A percentile compares a stretch with the other conserved stretches of the same genome.
These are phyloP conservation scores for Limnothrissa miodon DNA, from an alignment of 2,113 vertebrate genomes.

Conservation along the genomic window DNA sequence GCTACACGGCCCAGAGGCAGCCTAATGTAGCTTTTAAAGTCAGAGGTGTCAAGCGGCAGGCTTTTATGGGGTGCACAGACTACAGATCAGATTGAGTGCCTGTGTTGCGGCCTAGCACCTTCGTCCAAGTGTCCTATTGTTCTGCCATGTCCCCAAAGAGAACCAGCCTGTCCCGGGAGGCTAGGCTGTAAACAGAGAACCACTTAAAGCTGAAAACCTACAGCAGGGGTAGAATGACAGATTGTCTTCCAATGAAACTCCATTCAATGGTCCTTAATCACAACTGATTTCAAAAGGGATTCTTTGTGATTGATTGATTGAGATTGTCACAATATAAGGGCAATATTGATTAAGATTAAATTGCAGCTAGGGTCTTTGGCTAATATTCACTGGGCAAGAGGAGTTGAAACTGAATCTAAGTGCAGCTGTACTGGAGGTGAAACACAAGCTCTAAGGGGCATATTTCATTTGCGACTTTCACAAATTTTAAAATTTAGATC, in stretches of 20 bases:
- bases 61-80: background rate
- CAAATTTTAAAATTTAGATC: background rate
- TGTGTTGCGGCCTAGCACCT: background rate
- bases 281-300: background rate
- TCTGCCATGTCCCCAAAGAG: background rate
- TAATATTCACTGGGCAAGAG: background rate
- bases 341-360: background rate
- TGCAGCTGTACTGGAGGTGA: background rate
- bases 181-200: background rate
- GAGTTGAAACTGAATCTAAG: background rate
- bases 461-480: background rate
- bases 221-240: background rate
- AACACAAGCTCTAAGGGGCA: background rate
- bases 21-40: constrained; percentile 18
- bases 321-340: background rate
- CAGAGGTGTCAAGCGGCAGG: background rate
- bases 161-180: background rate
- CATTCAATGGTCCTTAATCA: background rate
- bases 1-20: background rate
- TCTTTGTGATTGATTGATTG: background rate
- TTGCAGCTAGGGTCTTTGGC: background rate
- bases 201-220: background rate
- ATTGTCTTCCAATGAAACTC: background rate
- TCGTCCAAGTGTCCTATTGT: background rate
- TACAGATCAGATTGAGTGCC: background rate